phyloP scores from a whole-genome alignment of 92 coral and sea anemone genomes.

The Epizoanthus illoricatus region DNA sequence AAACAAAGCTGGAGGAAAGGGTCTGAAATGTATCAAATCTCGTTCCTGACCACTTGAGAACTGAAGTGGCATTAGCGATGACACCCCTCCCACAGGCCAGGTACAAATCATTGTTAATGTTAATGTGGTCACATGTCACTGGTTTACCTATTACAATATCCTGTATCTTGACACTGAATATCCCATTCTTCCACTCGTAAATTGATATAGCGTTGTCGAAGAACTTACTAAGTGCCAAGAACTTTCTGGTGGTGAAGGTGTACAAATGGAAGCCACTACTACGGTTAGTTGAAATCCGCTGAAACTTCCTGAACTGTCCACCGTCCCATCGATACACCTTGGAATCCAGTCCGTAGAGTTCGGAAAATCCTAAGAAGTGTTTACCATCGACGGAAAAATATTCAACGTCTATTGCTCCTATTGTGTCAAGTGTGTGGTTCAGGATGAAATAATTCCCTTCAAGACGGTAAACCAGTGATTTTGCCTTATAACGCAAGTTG shows the following conservation, averaged over 20 bases:
- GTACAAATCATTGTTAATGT: too few species aligned
- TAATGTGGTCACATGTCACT: background rate
- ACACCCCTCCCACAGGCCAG: background rate
- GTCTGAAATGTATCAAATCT: too few species aligned
- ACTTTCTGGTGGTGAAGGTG: too few species aligned
- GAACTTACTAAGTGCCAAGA: too few species aligned
- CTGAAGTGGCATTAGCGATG: background rate
- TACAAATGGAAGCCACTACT: background rate
- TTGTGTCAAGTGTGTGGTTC: background rate
- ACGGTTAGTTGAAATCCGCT: background rate
- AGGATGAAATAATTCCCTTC: background rate
- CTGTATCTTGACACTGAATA: too few species aligned
- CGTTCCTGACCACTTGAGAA: background rate
- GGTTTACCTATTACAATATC: background rate
- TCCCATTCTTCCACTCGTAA: background rate
- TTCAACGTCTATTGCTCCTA: background rate
- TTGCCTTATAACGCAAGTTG: background rate
- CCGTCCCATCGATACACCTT: too few species aligned
- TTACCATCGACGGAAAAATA: too few species aligned
- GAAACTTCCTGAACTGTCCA: background rate
- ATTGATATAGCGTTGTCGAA: too few species aligned
- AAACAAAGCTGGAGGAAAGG: too few species aligned
- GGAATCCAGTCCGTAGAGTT: too few species aligned
- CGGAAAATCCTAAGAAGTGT: too few species aligned
- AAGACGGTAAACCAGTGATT: too few species aligned